Evolutionary conservation across 2,888 invertebrate species (phyloP), one percentile per base, ranked within the genome.

Genomic region (Dusona sp.): DNA sequence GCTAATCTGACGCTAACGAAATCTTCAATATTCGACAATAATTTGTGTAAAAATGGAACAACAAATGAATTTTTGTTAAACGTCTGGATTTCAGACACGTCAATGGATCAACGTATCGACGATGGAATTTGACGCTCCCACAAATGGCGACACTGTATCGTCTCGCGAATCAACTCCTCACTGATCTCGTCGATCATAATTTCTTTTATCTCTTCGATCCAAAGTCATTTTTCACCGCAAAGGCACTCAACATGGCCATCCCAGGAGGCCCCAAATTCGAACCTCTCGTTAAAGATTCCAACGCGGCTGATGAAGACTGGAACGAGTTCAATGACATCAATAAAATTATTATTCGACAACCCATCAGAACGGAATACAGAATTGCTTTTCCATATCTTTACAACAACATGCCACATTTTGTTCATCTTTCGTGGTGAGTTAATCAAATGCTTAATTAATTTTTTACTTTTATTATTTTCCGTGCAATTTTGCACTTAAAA

Each of bases 271-370:
- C 99, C 0, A 99, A 99, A 94, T 99, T 99, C 95, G 99, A 99
- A 94, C 99, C 99, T 0, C 95, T 99, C 7, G 99, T 99, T 25
- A 99, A 99, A 93, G 99, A 99, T 94, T 98, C 98, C 91, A 99
- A 98, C 92, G 97, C 98, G 78, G 98, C 97, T 1, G 99, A 99
- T 95, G 99, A 99, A 95, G 99, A 99, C 94, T 99, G 99, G 99
- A 99, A 99, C 95, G 99, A 99, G 95, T 99, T 99, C 93, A 99
- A 99, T 95, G 99, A 99, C 93, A 99, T 99, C 90, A 99, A 99
- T 94, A 99, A 99, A 95, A 99, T 99, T 91, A 99, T 99, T 88
- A 99, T 99, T 90, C 96, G 99, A 11, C 99, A 99, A 93, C 99
- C 99, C 3, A 98, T 99, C 89, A 96, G 99, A 88, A 99, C 99